Base-by-base conservation (phyloP, 2,113 vertebrate genomes). In the Eonycteris spelaea region DNA sequence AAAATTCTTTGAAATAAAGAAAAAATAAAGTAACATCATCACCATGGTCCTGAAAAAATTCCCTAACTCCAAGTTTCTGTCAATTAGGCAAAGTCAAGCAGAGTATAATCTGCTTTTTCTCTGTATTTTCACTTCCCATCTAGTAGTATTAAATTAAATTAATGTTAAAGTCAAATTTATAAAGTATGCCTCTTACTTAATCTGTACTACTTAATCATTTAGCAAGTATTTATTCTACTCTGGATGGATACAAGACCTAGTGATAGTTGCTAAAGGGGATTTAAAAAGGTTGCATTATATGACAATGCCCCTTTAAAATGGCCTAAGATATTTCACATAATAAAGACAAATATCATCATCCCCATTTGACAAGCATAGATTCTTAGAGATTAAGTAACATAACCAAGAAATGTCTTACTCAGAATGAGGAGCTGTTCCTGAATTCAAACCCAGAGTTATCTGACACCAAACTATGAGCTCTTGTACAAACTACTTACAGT, bases 1-100 rank as follows among this genome's bases (percentile, higher is more conserved):
- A 26, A 70, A 40, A 70, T 59, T 43, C 45, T 70, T 67, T 33
- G n/a, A 57, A 43, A 35, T 33, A 67, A 85, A 82, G 10, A 59
- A 91, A n/a, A 88, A 93, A 73, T 11, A 73, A 77, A 90, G 3
- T 43, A 91, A 38, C 15, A 65, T 5, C 7, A 82, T 86, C 18
- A 40, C 21, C 15, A 73, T 16, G 77, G 51, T 35, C 22, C 24
- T 65, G 19, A 7, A 86, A 67, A 86, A 94, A 65, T 71, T 2
- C 4, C 15, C 13, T n/a, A 53, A 51, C 15, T 12, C 19, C 14
- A 19, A 14, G 82, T 93, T 91, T 89, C 28, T 86, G 15, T 77
- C 11, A 33, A n/a, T 70, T 83, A 59, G 12, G 6, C 0, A 70
- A 92, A 77, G 74, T 51, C 11, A 86, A 65, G 1, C 19, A 70